A percentile compares a stretch with the other conserved stretches of the same genome.
phyloP scores from a whole-genome alignment of 2,888 invertebrate species.

The Lobophora halterata region DNA sequence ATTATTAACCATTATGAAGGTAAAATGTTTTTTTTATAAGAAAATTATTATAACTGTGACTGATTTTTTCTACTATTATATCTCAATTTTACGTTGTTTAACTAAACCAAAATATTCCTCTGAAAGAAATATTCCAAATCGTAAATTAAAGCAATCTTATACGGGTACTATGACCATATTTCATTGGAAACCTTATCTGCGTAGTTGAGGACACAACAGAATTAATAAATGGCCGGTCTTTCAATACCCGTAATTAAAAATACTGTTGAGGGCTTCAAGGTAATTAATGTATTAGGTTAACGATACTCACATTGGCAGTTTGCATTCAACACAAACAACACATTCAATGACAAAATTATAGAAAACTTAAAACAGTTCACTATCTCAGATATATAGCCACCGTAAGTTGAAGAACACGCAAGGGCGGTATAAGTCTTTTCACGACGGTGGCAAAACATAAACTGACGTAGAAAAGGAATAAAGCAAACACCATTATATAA shows the following conservation, averaged over 20 bases:
- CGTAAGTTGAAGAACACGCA: conserved; percentile 12
- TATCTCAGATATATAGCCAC: too few relatives aligned
- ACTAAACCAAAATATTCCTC: conserved; percentile 8
- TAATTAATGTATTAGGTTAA: conserved; percentile 3
- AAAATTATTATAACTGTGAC: too few relatives aligned
- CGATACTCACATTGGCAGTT: conserved; percentile 23
- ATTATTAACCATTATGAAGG: too few relatives aligned
- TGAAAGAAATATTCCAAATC: conserved; percentile 15
- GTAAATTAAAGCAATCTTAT: conserved; percentile 30
- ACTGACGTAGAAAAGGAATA: conserved; percentile 50
- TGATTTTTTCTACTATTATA: too few relatives aligned
- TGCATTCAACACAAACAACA: conserved; percentile 10
- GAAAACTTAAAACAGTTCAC: too few relatives aligned
- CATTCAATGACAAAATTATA: neutral
- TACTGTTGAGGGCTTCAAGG: conserved; percentile 1
- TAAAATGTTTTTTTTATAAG: too few relatives aligned
- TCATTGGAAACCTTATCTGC: conserved; percentile 25
- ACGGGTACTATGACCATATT: conserved; percentile 34
- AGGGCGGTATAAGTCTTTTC: conserved; percentile 22
- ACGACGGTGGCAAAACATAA: conserved; percentile 40
- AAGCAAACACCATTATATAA: conserved; percentile 65
- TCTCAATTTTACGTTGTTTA: conserved; percentile 1
- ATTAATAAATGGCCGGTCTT: conserved; percentile 12
- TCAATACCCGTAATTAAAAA: conserved; percentile 2
- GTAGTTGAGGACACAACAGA: conserved; percentile 30